Conservation (phyloP, 2,113 vertebrate genomes). For the Capreolus pygargus region DNA sequence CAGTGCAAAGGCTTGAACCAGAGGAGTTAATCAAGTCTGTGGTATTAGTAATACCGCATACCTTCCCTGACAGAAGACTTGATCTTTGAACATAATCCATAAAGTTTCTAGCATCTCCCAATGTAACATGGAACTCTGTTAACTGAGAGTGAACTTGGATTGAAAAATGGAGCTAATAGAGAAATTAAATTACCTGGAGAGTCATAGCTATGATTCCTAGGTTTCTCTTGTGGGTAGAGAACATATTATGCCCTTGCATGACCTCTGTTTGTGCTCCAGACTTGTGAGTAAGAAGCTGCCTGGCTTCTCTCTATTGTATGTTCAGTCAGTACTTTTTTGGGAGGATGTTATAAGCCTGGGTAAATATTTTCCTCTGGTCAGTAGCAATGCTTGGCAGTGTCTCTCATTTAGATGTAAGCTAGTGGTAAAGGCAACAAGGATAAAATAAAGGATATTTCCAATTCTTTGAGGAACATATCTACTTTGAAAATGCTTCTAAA, state of each 20-base stretch:
- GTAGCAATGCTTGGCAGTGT: no score
- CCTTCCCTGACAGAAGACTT: neutral
- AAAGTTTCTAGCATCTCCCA: neutral
- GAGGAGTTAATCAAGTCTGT: neutral
- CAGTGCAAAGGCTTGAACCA: neutral
- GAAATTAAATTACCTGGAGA: neutral
- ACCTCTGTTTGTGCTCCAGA: neutral
- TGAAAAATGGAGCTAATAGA: neutral
- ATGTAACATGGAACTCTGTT: neutral
- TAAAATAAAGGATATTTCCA: neutral
- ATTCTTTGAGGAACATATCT: neutral
- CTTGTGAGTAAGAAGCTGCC: neutral
- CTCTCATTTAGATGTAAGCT: neutral
- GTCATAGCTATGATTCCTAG: neutral
- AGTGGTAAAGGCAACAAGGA: neutral
- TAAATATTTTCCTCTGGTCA: neutral
- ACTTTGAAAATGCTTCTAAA: conserved; percentile 9
- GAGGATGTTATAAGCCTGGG: neutral
- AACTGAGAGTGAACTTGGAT: neutral
- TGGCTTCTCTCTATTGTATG: neutral
- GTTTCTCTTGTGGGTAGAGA: neutral
- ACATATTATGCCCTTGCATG: neutral
- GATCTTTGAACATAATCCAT: neutral
- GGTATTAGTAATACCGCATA: neutral
- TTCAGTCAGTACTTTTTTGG: neutral